Evolutionary conservation across 2,113 vertebrate species (phyloP).

Genomic region (Turnix velox): DNA sequence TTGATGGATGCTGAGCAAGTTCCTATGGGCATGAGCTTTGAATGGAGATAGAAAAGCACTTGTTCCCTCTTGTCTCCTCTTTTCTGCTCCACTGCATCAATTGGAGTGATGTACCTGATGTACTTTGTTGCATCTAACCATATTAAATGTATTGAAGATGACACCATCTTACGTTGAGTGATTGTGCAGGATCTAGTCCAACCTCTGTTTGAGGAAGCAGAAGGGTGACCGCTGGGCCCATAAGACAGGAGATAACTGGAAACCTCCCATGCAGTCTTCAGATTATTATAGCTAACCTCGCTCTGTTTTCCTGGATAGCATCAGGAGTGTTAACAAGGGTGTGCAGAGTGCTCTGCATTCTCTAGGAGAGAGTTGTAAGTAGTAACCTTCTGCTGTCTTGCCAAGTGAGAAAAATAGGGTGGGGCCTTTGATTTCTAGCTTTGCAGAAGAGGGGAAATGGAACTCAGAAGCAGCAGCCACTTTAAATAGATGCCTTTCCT

Average conservation of each 20-base stretch:
- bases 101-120: background rate
- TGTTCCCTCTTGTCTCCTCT: background rate
- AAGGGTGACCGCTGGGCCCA: background rate
- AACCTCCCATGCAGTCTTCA: background rate
- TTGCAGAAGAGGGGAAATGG: background rate
- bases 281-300: background rate
- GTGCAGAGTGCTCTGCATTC: background rate
- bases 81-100: background rate
- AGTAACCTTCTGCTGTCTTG: background rate
- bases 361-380: background rate
- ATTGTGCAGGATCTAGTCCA: background rate
- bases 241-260: background rate
- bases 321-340: background rate
- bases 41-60: background rate
- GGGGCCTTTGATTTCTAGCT: background rate
- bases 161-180: accelerated
- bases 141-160: background rate
- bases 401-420: background rate
- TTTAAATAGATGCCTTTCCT: slow-evolving; percentile 1
- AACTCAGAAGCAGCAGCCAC: background rate
- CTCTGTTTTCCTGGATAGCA: background rate
- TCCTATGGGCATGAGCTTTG: background rate
- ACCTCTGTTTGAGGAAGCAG: background rate
- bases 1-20: background rate
- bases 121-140: background rate